Base-by-base conservation (phyloP, 2,888 invertebrate genomes). In the Mimachlamys varia region DNA sequence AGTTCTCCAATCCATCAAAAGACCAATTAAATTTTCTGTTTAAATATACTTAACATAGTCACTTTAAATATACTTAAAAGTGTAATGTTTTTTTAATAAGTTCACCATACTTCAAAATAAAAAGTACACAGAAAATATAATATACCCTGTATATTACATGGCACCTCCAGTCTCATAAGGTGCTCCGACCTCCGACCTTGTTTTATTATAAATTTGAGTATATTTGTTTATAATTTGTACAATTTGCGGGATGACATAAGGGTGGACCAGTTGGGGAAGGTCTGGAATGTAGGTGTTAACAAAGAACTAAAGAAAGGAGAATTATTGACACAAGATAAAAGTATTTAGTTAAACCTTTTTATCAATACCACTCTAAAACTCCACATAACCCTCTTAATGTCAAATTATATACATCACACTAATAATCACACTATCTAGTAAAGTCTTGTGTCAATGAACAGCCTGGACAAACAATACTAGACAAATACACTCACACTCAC, bases 321-420 rank as follows among this genome's bases (percentile, higher is more conserved):
- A 76, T 0, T 76, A 15, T 76, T 76, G 76, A 76, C 76, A 76
- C 76, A 33, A 27, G 76, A 76, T 76, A 76, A 27, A 76, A 76
- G 76, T 76, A 76, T 76, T 76, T 27, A 76, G 76, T 76, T 76
- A 76, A 76, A 76, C 76, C 76, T 27, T 76, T 76, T 27, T 76
- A 76, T 27, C 76, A 76, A 76, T 76, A 76, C 76, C 76, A 76
- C 33, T 76, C 76, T 33, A 76, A 76, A 76, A 27, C 76, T 76
- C 76, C 12, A 76, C 27, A 27, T 76, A 76, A 76, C 76, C 76
- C 76, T 33, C 33, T 76, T 76, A 27, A 27, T 76, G 76, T 76
- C 33, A 76, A 33, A 76, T 76, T 33, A 33, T 76, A 76, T 19
- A 76, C 76, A 76, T 17, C 27, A 13, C 12, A 22, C 76, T 15